These are phyloP conservation scores for Acipenser oxyrinchus DNA, from an alignment of 2,797 vertebrate species.

Conservation along the genomic window DNA sequence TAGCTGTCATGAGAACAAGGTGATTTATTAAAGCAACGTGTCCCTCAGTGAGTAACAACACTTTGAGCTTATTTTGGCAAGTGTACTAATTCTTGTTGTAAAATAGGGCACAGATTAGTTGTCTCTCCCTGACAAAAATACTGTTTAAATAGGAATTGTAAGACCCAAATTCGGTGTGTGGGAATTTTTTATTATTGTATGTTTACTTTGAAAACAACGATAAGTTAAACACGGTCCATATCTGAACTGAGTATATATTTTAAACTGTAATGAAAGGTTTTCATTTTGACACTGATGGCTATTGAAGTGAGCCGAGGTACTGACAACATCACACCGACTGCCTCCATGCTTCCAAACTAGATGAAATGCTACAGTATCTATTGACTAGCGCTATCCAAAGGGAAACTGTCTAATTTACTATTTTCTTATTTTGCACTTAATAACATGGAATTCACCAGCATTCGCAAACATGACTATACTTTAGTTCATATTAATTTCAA, in stretches of 20 bases:
- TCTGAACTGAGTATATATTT: not conserved
- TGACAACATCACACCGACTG: too few species aligned
- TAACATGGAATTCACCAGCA: too few species aligned
- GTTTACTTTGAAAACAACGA: not conserved
- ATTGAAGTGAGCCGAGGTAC: too few species aligned
- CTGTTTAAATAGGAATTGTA: not conserved
- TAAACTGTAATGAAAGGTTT: not conserved
- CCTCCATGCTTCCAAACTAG: too few species aligned
- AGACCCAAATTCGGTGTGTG: not conserved
- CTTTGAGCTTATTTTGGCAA: constrained; percentile 62
- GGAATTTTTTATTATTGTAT: not conserved
- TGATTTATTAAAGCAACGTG: constrained; percentile 47
- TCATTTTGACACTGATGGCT: not conserved
- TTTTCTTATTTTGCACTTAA: too few species aligned
- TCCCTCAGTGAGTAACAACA: constrained; percentile 50
- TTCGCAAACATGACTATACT: too few species aligned
- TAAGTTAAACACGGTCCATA: not conserved
- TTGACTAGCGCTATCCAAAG: too few species aligned
- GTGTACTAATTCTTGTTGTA: constrained; percentile 48
- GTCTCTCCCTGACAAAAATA: constrained; percentile 1
- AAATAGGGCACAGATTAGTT: not conserved
- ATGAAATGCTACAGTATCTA: too few species aligned
- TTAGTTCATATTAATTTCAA: too few species aligned
- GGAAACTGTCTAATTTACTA: too few species aligned
- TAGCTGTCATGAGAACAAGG: constrained; percentile 42